These are phyloP conservation scores for Coregonus ussuriensis DNA, from an alignment of 2,797 vertebrate species.

Conservation along the genomic window DNA sequence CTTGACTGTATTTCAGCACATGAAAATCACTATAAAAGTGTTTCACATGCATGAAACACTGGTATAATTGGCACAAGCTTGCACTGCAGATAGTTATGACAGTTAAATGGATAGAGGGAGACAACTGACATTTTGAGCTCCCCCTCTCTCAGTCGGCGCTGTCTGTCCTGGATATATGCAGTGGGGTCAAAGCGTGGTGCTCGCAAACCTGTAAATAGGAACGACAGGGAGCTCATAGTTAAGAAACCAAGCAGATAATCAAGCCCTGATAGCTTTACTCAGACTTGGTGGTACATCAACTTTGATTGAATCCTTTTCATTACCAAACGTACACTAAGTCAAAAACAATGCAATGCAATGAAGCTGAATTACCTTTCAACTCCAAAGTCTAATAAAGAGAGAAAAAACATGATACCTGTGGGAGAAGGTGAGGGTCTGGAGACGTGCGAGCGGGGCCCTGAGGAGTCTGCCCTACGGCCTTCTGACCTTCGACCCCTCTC, in stretches of 20 bases:
- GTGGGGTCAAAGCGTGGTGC: conserved; percentile 87
- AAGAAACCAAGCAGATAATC: background rate
- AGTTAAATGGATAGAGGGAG: background rate
- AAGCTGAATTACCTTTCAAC: background rate
- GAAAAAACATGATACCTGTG: conserved; percentile 55
- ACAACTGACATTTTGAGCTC: conserved; percentile 81
- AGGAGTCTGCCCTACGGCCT: conserved; percentile 72
- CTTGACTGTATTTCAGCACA: background rate
- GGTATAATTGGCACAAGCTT: background rate
- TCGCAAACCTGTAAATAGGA: conserved; percentile 65
- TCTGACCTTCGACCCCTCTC: conserved; percentile 60
- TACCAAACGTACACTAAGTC: background rate
- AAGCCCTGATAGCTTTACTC: background rate
- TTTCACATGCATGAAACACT: background rate
- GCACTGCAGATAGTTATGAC: background rate
- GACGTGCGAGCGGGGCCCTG: conserved; percentile 64
- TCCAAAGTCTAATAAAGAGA: background rate
- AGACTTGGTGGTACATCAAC: background rate
- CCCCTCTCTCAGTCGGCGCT: conserved; percentile 80
- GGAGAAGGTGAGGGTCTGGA: conserved; percentile 82
- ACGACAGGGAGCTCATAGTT: background rate
- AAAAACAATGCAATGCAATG: background rate
- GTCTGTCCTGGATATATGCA: conserved; percentile 84
- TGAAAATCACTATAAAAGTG: background rate
- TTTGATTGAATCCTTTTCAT: background rate